phyloP scores from a whole-genome alignment of 2,113 vertebrate species.

The Synchiropus splendidus region DNA sequence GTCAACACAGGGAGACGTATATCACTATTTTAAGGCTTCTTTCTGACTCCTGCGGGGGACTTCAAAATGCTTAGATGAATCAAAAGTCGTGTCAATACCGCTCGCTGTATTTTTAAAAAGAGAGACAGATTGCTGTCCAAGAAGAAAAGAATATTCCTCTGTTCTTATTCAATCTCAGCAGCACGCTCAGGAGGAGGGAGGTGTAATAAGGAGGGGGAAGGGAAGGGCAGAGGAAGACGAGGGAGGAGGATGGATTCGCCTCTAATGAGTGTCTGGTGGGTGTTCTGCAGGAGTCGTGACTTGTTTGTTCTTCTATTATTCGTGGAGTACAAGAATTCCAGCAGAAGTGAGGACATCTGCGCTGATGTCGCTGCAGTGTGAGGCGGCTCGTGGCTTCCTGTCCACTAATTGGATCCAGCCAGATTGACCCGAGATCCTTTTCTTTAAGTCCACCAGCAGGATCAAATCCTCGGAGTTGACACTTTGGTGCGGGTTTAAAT shows the following conservation, averaged over 20 bases:
- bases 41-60: constrained; percentile 26
- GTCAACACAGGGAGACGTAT: constrained; percentile 4
- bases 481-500: constrained; percentile 44
- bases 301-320: constrained; percentile 63
- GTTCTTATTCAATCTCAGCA: constrained; percentile 25
- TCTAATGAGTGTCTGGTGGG: constrained; percentile 63
- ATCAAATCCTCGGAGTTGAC: constrained; percentile 34
- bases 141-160: constrained; percentile 14
- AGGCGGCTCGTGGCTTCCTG: constrained; percentile 31
- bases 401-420: constrained; percentile 58
- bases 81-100: constrained; percentile 39
- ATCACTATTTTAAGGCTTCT: constrained; percentile 1
- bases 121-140: constrained; percentile 23
- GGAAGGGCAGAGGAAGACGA: constrained; percentile 4
- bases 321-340: constrained; percentile 21
- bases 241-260: constrained; percentile 30
- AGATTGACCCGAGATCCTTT: constrained; percentile 45
- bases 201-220: background rate
- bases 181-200: constrained; percentile 14
- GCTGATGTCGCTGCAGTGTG: constrained; percentile 22
- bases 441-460: constrained; percentile 26
- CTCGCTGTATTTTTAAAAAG: constrained; percentile 28
- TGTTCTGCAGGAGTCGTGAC: constrained; percentile 63
- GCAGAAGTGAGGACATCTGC: constrained; percentile 18
- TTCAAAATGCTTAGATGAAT: constrained; percentile 30